phyloP scores from a whole-genome alignment of 2,888 invertebrate species.

The Ichneumon xanthorius region DNA sequence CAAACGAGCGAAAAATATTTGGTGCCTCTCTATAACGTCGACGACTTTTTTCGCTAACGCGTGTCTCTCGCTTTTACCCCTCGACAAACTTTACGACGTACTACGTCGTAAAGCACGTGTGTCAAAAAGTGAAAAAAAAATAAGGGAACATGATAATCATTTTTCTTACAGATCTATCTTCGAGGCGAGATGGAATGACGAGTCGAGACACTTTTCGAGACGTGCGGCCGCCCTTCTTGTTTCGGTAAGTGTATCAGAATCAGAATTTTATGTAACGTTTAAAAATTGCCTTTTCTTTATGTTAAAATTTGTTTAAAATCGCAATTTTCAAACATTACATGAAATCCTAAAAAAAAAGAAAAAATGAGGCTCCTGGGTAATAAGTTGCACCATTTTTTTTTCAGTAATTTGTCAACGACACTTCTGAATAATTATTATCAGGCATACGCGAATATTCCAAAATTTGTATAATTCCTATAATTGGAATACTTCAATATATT shows the following conservation, averaged over 20 bases:
- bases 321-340: too few species aligned
- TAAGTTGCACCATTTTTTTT: too few species aligned
- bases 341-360: too few species aligned
- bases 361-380: too few species aligned
- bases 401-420: too few species aligned
- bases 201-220: slow-evolving; percentile 87
- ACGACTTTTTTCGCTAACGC: not conserved
- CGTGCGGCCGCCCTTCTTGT: slow-evolving; percentile 87
- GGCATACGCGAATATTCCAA: too few species aligned
- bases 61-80: slow-evolving; percentile 10
- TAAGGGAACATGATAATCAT: slow-evolving; percentile 9
- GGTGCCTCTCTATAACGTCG: slow-evolving; percentile 13
- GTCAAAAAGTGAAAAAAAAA: slow-evolving; percentile 26
- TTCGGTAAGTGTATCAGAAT: slow-evolving; percentile 85
- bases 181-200: slow-evolving; percentile 87
- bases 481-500: too few species aligned
- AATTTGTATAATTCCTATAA: too few species aligned
- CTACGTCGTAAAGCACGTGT: not conserved
- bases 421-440: too few species aligned
- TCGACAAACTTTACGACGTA: slow-evolving; percentile 24
- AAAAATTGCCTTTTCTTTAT: too few species aligned
- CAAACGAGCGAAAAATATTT: slow-evolving; percentile 68
- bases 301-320: too few species aligned
- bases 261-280: too few species aligned
- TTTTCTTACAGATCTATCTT: slow-evolving; percentile 85